Conservation (phyloP, 2,888 invertebrate genomes). For the Oxyteleia sp. region DNA sequence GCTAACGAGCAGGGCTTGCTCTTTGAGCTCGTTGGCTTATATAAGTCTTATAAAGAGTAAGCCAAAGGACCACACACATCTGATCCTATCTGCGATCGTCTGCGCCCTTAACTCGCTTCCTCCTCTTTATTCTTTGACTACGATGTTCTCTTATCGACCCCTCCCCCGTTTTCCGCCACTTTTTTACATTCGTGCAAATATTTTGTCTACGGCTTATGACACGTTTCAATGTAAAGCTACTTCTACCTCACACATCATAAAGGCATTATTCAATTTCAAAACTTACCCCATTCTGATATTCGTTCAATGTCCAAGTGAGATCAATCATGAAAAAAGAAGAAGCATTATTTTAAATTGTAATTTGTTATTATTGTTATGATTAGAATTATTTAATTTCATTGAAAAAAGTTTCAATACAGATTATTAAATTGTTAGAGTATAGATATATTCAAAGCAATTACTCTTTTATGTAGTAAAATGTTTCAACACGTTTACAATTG, state of each 20-base stretch:
- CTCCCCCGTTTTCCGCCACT: conserved; percentile 53
- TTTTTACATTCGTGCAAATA: conserved; percentile 58
- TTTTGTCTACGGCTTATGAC: conserved; percentile 39
- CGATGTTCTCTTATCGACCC: conserved; percentile 66
- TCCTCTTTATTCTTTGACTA: conserved; percentile 67
- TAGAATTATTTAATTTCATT: too few relatives aligned
- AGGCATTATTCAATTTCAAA: not conserved
- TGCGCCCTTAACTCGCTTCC: conserved; percentile 73
- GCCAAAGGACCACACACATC: conserved; percentile 87
- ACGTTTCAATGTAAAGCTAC: conserved; percentile 24
- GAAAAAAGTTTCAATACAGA: too few relatives aligned
- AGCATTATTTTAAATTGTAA: too few relatives aligned
- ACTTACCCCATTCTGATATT: conserved; percentile 84
- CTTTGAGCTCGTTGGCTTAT: conserved; percentile 83
- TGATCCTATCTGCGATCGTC: conserved; percentile 85
- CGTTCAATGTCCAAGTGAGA: not conserved
- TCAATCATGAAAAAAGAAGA: conserved; percentile 17
- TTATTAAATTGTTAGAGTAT: too few relatives aligned
- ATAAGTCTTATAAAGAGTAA: conserved; percentile 87
- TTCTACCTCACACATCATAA: not conserved
- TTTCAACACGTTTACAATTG: too few relatives aligned
- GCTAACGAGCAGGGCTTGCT: conserved; percentile 86
- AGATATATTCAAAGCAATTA: too few relatives aligned
- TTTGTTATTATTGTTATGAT: too few relatives aligned
- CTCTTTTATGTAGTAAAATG: too few relatives aligned